These are phyloP conservation scores for Dione vanillae DNA, from an alignment of 2,888 invertebrate species.

Conservation along the genomic window DNA sequence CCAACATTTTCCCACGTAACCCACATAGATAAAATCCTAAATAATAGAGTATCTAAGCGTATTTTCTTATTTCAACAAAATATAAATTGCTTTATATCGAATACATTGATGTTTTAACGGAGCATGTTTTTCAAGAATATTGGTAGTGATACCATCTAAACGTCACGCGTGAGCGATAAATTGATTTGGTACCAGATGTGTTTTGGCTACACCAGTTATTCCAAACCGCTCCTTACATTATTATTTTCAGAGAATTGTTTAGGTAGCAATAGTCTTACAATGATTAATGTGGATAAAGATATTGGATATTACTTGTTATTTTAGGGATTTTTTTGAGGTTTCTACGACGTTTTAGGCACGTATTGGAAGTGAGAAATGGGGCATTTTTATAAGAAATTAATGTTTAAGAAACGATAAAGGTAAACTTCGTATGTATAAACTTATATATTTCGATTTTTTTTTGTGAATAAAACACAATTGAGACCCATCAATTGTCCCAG, in stretches of 20 bases:
- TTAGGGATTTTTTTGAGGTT: neutral
- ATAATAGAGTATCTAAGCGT: slow-evolving; percentile 11
- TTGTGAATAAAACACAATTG: too few species aligned
- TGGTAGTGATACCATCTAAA: slow-evolving; percentile 48
- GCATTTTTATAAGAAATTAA: neutral
- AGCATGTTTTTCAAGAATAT: slow-evolving; percentile 37
- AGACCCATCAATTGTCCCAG: too few species aligned
- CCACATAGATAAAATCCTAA: neutral
- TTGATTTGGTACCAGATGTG: slow-evolving; percentile 70
- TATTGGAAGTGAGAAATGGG: neutral
- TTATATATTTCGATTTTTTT: too few species aligned
- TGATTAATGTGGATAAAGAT: slow-evolving; percentile 19
- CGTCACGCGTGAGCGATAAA: slow-evolving; percentile 68
- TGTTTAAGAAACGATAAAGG: neutral
- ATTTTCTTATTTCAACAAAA: slow-evolving; percentile 27
- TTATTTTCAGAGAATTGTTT: slow-evolving; percentile 53
- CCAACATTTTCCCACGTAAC: neutral
- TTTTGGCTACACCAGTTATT: slow-evolving; percentile 60
- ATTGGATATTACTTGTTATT: slow-evolving; percentile 21
- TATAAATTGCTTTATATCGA: slow-evolving; percentile 30
- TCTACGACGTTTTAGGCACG: neutral
- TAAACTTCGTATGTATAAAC: neutral
- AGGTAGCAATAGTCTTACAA: slow-evolving; percentile 22
- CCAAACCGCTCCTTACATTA: slow-evolving; percentile 60
- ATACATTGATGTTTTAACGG: slow-evolving; percentile 41